These are phyloP conservation scores for Hemaris fuciformis DNA, from an alignment of 2,888 invertebrate genomes.

Conservation along the genomic window DNA sequence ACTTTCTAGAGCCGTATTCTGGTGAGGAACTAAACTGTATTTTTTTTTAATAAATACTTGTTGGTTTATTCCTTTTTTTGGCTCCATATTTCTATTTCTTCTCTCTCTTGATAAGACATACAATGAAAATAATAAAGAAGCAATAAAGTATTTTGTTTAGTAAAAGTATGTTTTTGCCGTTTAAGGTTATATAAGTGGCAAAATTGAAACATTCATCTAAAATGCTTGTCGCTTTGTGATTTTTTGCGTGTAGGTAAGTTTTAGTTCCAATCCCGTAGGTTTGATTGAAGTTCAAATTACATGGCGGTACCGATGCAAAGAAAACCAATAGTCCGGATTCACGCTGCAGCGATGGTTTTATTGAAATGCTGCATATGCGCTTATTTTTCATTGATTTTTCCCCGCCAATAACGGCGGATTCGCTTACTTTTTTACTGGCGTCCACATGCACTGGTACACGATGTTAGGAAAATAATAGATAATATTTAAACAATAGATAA, in stretches of 20 bases:
- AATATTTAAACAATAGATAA: no score
- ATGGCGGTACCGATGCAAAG: constrained; percentile 38
- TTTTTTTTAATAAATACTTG: no score
- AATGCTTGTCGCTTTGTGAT: not conserved
- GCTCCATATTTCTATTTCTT: no score
- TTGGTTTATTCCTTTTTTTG: no score
- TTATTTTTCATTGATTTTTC: constrained; percentile 46
- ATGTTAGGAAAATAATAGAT: not conserved
- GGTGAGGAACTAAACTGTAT: not conserved
- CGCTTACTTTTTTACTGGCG: not conserved
- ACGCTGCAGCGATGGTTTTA: constrained; percentile 56
- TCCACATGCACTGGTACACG: not conserved
- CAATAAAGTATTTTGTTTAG: no score
- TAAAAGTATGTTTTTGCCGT: no score
- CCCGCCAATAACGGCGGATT: not conserved
- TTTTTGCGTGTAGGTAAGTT: not conserved
- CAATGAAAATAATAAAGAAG: no score
- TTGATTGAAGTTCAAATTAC: constrained; percentile 5
- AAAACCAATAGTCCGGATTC: constrained; percentile 64
- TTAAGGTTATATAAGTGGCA: no score
- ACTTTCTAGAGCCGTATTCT: not conserved
- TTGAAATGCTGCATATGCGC: constrained; percentile 60
- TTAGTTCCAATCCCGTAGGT: not conserved
- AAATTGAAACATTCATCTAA: not conserved
- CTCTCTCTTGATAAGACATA: no score